Base-by-base conservation (phyloP, 53 echinoderm and acorn worm species). In the Mesocentrotus franciscanus region DNA sequence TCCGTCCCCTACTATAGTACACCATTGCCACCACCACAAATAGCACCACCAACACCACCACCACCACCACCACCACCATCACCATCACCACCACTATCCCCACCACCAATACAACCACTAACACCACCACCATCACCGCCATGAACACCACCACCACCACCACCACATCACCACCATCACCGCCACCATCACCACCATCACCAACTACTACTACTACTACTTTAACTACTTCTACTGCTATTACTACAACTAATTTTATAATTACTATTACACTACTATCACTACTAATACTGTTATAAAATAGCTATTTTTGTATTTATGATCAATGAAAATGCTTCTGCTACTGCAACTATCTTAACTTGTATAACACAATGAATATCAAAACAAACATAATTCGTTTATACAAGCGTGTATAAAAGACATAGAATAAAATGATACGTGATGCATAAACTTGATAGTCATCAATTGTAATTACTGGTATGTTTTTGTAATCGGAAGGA, bases 81-180 rank as follows among this genome's bases (percentile, higher is more conserved):
- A 89, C 89, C 39, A 58, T 3, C 56, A 89, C 89, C 42, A 57
- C 89, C 42, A 57, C 89, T 85, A 85, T 12, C 35, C 3, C 89
- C 42, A 20, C 89, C 42, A 89, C 89, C 42, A 89, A 56, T 89
- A 58, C 89, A 1, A 56, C 89, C 6, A 89, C n/a, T 58, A 89
- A 15, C 39, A 56, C n/a, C 42, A 58, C 27, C 42, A 89, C 55
- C 14, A 8, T 26, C 9, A 58, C 57, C 42, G 26, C 24, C 24
- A 17, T 9, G 42, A 8, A 17, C 24, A 22, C 59, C 24, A 8
- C 89, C 42, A 89, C 58, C 42, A 89, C 89, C 39, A 89, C 89
- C 2, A 57, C 89, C 39, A 87, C 89, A n/a, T n/a, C 42, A 87
- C 89, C 42, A 34, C 84, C n/a, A 84, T 30, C n/a, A 84, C 84